Conservation (phyloP, 2,888 invertebrate genomes). For the Drosophila demipolita region DNA sequence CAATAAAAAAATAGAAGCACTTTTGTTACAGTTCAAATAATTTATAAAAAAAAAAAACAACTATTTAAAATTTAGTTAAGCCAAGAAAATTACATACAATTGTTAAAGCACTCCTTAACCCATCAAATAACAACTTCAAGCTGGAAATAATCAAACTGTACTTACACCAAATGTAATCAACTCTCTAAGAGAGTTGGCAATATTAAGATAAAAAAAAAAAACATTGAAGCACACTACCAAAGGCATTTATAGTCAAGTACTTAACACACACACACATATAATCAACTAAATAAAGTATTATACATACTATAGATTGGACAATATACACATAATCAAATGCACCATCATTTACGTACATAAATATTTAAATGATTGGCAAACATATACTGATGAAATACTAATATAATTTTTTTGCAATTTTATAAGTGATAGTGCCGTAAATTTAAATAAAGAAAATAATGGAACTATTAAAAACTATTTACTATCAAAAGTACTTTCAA, state of each 20-base stretch:
- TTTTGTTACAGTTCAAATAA: conserved; percentile 77
- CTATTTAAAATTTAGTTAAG: conserved; percentile 60
- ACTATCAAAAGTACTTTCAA: conserved; percentile 8
- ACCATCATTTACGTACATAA: conserved; percentile 41
- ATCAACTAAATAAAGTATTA: conserved; percentile 52
- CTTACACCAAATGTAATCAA: conserved; percentile 17
- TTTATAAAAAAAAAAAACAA: conserved; percentile 31
- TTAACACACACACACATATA: conserved; percentile 26
- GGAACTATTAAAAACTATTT: conserved; percentile 31
- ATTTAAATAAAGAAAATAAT: conserved; percentile 55
- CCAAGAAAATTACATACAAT: conserved; percentile 36
- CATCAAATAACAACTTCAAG: conserved; percentile 24
- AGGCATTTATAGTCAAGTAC: conserved; percentile 62
- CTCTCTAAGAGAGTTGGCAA: conserved; percentile 55
- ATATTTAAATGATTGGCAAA: conserved; percentile 24
- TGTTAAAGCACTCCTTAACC: conserved; percentile 33
- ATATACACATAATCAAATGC: conserved; percentile 80
- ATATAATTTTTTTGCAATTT: conserved; percentile 77
- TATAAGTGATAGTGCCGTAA: conserved; percentile 73
- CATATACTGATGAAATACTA: conserved; percentile 35
- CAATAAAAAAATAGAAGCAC: conserved; percentile 60
- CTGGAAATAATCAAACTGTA: conserved; percentile 50
- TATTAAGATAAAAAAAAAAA: conserved; percentile 2
- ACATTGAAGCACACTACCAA: conserved; percentile 57
- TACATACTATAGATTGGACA: conserved; percentile 79